A percentile compares a stretch with the other conserved stretches of the same genome.
Evolutionary conservation across 2,797 vertebrate genomes (phyloP).

Genomic region (Threskiornis aethiopicus): DNA sequence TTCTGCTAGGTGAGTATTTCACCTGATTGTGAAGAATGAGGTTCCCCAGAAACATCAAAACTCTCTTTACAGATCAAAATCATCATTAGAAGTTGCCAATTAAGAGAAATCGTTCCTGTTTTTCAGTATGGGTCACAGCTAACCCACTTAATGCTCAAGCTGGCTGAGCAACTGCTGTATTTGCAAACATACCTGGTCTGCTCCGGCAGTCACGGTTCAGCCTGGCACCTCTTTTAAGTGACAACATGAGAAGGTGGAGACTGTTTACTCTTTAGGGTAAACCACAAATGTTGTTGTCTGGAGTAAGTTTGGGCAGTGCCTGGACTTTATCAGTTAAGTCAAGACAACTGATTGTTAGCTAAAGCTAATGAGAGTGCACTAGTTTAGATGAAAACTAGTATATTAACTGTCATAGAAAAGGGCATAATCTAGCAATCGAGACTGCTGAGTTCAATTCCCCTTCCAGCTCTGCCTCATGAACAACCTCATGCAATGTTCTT

Average conservation of each 20-base stretch:
- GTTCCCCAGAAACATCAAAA: not conserved
- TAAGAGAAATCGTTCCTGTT: not conserved
- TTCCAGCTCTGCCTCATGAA: not conserved
- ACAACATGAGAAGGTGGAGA: not conserved
- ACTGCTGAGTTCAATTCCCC: not conserved
- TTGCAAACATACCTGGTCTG: not conserved
- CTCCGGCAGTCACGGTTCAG: not conserved
- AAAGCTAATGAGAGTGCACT: not conserved
- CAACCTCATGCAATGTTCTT: not conserved
- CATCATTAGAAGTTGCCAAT: not conserved
- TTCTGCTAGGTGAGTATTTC: not conserved
- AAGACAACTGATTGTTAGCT: not conserved
- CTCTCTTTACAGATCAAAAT: not conserved
- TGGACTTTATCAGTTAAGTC: not conserved
- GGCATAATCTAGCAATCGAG: fast-evolving
- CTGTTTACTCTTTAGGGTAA: not conserved
- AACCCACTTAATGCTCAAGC: not conserved
- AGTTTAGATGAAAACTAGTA: not conserved
- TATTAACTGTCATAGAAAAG: not conserved
- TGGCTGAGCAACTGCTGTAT: not conserved
- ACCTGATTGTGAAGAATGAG: not conserved
- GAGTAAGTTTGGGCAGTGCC: not conserved
- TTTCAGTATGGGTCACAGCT: not conserved
- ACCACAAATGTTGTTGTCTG: not conserved
- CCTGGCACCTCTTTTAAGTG: not conserved